Percentiles rank a stretch among this genome's conserved stretches.
These are phyloP conservation scores for Columbina picui DNA, from an alignment of 2,113 vertebrate species.

Conservation along the genomic window DNA sequence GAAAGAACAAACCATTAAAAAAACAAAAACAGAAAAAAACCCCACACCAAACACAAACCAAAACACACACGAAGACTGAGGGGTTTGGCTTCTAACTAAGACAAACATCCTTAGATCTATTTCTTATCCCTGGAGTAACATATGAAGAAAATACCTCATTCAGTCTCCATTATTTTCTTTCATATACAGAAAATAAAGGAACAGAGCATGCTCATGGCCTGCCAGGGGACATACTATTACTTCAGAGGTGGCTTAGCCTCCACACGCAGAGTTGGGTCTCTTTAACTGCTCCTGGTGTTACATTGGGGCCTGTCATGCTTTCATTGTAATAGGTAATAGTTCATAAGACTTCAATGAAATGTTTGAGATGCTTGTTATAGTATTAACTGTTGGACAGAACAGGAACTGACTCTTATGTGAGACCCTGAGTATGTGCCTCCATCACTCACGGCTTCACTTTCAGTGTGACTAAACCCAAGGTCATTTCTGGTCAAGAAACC, in stretches of 20 bases:
- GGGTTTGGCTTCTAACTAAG: background rate
- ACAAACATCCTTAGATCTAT: background rate
- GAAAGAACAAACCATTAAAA: background rate
- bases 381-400: background rate
- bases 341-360: background rate
- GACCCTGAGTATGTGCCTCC: background rate
- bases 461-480: slow-evolving; percentile 9
- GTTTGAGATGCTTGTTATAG: background rate
- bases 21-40: background rate
- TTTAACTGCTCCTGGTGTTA: background rate
- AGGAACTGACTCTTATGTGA: background rate
- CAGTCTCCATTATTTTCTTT: background rate
- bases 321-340: background rate
- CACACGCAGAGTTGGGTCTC: background rate
- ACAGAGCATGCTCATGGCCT: background rate
- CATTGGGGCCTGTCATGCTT: background rate
- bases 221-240: background rate
- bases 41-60: no score
- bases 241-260: background rate
- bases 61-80: background rate
- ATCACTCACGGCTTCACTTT: background rate
- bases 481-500: background rate
- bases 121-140: background rate
- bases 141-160: background rate
- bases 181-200: background rate